Evolutionary conservation across 2,113 vertebrate genomes (phyloP).

Genomic region (Ageneiosus marmoratus): DNA sequence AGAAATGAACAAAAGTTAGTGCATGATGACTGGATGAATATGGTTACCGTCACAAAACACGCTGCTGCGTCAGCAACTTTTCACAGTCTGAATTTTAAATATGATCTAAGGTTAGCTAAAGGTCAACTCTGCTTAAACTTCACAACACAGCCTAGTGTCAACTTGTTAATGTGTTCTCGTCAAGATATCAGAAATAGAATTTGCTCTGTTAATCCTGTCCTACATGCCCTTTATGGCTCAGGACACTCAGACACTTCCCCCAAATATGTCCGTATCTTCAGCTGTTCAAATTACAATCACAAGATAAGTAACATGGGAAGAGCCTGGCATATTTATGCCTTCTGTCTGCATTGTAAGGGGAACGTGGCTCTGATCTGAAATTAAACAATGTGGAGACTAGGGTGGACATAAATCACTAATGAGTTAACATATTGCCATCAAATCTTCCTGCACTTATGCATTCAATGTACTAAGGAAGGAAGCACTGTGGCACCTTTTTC

Average conservation of each 20-base stretch:
- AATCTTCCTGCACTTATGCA: too few species aligned
- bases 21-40: conserved; percentile 70
- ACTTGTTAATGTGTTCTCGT: not conserved
- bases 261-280: not conserved
- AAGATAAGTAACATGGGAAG: not conserved
- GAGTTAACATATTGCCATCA: not conserved
- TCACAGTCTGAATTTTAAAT: not conserved
- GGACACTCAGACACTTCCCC: not conserved
- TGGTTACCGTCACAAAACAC: conserved; percentile 79
- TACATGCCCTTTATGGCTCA: not conserved
- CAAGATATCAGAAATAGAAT: not conserved
- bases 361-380: not conserved
- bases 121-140: not conserved
- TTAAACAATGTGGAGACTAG: not conserved
- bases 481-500: conserved; percentile 34
- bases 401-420: not conserved
- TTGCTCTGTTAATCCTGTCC: not conserved
- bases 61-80: conserved; percentile 67
- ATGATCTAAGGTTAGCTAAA: not conserved
- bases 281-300: not conserved
- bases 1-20: conserved; percentile 86
- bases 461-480: not conserved
- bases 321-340: not conserved
- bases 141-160: not conserved
- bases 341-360: too few species aligned